Percentiles rank a stretch among this genome's conserved stretches.
Evolutionary conservation across 1,140 invertebrate genomes (phyloP).

Genomic region (Acromyrmex charruanus): DNA sequence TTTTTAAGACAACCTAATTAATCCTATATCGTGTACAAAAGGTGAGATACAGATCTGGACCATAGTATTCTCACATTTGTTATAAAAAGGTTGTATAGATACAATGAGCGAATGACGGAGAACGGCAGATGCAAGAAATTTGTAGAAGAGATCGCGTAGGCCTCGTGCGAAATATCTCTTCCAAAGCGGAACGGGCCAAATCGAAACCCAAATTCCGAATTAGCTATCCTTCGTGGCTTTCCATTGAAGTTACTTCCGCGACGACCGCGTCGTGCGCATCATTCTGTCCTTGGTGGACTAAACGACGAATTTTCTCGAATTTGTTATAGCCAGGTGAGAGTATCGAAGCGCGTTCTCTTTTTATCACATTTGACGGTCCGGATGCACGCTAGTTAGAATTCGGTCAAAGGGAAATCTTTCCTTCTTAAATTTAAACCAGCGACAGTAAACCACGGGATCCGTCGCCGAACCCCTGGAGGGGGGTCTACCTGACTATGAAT

Average conservation of each 20-base stretch:
- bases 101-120: constrained; percentile 19
- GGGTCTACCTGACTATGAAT: constrained; percentile 69
- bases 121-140: neutral
- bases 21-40: neutral
- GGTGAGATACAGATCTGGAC: neutral
- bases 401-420: constrained; percentile 69
- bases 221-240: constrained; percentile 73
- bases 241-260: constrained; percentile 61
- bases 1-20: neutral
- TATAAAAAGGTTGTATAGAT: neutral
- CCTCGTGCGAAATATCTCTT: constrained; percentile 30
- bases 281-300: constrained; percentile 43
- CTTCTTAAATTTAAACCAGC: constrained; percentile 63
- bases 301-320: constrained; percentile 66
- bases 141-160: neutral
- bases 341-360: constrained; percentile 30
- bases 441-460: constrained; percentile 38
- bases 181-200: neutral
- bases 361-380: constrained; percentile 53
- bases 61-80: neutral
- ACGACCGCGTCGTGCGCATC: constrained; percentile 28
- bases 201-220: constrained; percentile 71
- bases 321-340: constrained; percentile 78
- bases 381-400: constrained; percentile 74
- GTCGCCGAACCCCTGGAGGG: constrained; percentile 50